Evolutionary conservation across 2,888 invertebrate genomes (phyloP).

Genomic region (Anagyrus pseudococci): DNA sequence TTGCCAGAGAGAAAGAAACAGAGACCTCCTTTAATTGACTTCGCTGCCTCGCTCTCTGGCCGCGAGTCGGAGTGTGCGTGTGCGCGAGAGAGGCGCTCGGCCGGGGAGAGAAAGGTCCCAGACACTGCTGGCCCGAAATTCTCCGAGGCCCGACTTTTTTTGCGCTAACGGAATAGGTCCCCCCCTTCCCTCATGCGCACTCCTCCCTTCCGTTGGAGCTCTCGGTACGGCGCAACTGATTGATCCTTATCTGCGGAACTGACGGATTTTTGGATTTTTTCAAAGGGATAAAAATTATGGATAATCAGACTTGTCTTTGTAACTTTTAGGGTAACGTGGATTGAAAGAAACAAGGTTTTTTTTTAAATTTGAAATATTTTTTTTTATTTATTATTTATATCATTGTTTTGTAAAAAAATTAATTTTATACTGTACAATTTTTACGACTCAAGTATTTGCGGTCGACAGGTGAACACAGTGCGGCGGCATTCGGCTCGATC

Average conservation of each 20-base stretch:
- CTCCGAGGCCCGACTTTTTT: not conserved
- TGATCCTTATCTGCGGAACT: too few relatives aligned
- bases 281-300: too few relatives aligned
- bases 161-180: not conserved
- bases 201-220: too few relatives aligned
- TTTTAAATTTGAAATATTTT: not conserved
- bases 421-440: conserved; percentile 26
- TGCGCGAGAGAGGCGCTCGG: too few relatives aligned
- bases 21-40: not conserved
- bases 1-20: not conserved
- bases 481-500: conserved; percentile 43
- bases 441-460: conserved; percentile 39
- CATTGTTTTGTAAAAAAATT: conserved; percentile 41
- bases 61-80: too few relatives aligned
- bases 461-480: conserved; percentile 55
- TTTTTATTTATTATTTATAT: conserved; percentile 1
- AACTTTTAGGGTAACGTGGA: too few relatives aligned
- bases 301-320: too few relatives aligned
- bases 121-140: not conserved
- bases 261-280: too few relatives aligned
- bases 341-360: too few relatives aligned
- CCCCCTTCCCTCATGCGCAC: too few relatives aligned
- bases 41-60: not conserved
- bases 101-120: not conserved
- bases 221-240: too few relatives aligned